These are phyloP conservation scores for Heterodera carotae DNA, from an alignment of 1,140 invertebrate genomes.

Conservation along the genomic window DNA sequence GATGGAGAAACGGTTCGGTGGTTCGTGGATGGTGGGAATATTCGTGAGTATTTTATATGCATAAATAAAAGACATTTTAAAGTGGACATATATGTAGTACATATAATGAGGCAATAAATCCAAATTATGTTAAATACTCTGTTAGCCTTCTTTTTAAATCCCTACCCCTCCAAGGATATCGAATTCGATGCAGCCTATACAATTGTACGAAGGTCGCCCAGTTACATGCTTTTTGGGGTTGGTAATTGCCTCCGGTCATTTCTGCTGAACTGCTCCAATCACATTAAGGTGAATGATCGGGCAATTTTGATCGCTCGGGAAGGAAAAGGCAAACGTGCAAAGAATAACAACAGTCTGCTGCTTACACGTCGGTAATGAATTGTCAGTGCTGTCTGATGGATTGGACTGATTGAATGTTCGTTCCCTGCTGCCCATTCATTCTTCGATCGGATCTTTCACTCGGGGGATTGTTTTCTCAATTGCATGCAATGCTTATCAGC, in stretches of 20 bases:
- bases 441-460: too few relatives aligned
- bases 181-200: constrained; percentile 41
- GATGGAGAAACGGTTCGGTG: constrained; percentile 37
- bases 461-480: neutral
- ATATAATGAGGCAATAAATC: too few relatives aligned
- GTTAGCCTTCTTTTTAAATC: too few relatives aligned
- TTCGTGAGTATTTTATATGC: constrained; percentile 16
- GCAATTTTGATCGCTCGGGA: constrained; percentile 38
- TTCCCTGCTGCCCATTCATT: too few relatives aligned
- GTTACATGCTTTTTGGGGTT: constrained; percentile 36
- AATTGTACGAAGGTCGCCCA: constrained; percentile 39
- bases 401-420: too few relatives aligned
- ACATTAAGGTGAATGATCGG: constrained; percentile 26
- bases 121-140: too few relatives aligned
- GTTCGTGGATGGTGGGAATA: constrained; percentile 34
- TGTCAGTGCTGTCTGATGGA: too few relatives aligned
- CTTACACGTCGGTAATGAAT: neutral
- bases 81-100: too few relatives aligned
- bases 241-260: neutral
- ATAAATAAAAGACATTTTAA: too few relatives aligned
- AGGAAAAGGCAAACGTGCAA: constrained; percentile 6
- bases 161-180: neutral
- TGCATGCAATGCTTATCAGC: neutral
- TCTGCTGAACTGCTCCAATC: neutral
- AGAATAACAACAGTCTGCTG: neutral